Evolutionary conservation across 2,113 vertebrate genomes (phyloP).

Genomic region (Lagopus muta): DNA sequence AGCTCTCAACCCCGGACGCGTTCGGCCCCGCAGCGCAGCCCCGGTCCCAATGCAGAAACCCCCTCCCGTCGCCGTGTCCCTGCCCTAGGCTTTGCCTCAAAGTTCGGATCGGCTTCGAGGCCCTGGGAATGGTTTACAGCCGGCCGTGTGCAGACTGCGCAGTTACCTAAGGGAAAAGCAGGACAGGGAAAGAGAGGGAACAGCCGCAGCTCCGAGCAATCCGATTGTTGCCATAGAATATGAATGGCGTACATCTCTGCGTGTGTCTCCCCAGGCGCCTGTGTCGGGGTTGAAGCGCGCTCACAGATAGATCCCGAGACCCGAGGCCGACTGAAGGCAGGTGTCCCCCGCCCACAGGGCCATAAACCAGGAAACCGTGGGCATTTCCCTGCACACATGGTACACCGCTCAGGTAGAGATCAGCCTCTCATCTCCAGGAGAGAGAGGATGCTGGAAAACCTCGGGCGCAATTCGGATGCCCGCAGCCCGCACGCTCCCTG

Average conservation of each 20-base stretch:
- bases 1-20: not conserved
- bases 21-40: too few relatives aligned
- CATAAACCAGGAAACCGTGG: constrained; percentile 6
- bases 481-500: not conserved
- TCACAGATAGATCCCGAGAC: not conserved
- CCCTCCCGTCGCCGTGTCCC: not conserved
- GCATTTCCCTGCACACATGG: not conserved
- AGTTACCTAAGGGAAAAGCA: not conserved
- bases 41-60: not conserved
- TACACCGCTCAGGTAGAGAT: not conserved
- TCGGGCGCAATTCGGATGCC: not conserved
- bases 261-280: constrained; percentile 14
- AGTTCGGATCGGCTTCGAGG: not conserved
- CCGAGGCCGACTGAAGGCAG: constrained; percentile 5
- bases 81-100: not conserved
- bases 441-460: not conserved
- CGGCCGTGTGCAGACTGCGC: not conserved
- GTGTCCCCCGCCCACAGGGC: not conserved
- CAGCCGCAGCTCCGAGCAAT: not conserved
- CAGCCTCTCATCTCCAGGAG: not conserved
- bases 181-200: not conserved
- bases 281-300: constrained; percentile 7
- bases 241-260: constrained; percentile 52
- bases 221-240: constrained; percentile 28
- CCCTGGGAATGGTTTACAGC: not conserved